Evolutionary conservation across 2,113 vertebrate species (phyloP).

Genomic region (Pheucticus melanocephalus): DNA sequence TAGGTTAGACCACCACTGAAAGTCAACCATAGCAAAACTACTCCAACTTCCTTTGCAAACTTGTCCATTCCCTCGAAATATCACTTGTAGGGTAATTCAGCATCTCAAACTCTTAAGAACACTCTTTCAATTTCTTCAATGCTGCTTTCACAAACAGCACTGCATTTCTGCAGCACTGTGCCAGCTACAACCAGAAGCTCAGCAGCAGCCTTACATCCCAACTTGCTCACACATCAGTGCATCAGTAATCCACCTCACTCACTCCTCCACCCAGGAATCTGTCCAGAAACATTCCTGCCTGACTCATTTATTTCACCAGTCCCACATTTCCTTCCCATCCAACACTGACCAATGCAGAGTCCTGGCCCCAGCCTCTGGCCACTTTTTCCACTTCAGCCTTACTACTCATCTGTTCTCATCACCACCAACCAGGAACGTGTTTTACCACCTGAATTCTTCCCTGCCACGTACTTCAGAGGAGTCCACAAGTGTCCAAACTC

Average conservation of each 20-base stretch:
- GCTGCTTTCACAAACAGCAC: not conserved
- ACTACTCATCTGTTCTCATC: not conserved
- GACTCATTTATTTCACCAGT: not conserved
- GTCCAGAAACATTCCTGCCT: not conserved
- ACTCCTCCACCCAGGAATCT: not conserved
- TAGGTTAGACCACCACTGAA: not conserved
- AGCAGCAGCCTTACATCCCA: not conserved
- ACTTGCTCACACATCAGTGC: fast-evolving
- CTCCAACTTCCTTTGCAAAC: not conserved
- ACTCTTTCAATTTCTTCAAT: not conserved
- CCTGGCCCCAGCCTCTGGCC: not conserved
- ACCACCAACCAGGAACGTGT: fast-evolving
- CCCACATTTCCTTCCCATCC: not conserved
- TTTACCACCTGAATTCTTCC: not conserved
- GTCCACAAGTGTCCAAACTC: not conserved
- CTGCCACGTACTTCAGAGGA: not conserved
- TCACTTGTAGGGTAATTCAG: not conserved
- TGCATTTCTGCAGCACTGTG: not conserved
- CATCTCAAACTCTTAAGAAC: not conserved
- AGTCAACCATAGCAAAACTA: not conserved
- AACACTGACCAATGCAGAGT: not conserved
- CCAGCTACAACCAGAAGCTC: not conserved
- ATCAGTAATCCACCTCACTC: not conserved
- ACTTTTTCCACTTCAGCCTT: not conserved
- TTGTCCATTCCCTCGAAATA: not conserved